Evolutionary conservation across 1,140 invertebrate species (phyloP).

Genomic region (Globodera rostochiensis): DNA sequence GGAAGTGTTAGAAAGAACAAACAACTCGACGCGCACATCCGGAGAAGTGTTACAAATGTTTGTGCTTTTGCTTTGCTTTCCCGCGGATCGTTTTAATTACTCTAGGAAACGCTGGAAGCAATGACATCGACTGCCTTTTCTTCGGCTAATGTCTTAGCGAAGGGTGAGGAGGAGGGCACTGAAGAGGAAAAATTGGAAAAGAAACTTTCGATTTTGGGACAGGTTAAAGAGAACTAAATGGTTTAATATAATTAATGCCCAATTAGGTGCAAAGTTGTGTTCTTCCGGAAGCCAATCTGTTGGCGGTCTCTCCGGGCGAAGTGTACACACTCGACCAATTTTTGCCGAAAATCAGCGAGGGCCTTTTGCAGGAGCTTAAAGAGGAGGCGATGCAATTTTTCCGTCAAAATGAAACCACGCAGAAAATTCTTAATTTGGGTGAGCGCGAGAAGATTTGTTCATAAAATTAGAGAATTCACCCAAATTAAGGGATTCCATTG

Average conservation of each 20-base stretch:
- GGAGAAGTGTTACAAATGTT: constrained; percentile 17
- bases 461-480: background rate
- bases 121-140: constrained; percentile 29
- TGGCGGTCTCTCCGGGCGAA: constrained; percentile 2
- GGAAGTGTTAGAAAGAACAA: constrained; percentile 28
- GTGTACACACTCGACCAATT: constrained; percentile 18
- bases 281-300: constrained; percentile 15
- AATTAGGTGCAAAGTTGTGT: constrained; percentile 15
- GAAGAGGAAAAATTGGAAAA: background rate
- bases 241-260: background rate
- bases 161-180: background rate
- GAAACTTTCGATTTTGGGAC: constrained; percentile 19
- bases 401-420: background rate
- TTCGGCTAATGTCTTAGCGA: background rate
- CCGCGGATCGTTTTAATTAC: background rate
- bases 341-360: constrained; percentile 8
- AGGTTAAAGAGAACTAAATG: background rate
- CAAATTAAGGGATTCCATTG: constrained; percentile 2
- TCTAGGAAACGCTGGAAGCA: constrained; percentile 23
- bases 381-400: constrained; percentile 15
- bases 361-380: background rate
- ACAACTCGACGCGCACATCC: constrained; percentile 1
- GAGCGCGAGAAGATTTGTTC: background rate
- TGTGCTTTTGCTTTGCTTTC: background rate
- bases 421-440: constrained; percentile 17